Base-by-base conservation (phyloP, 2,797 vertebrate genomes). In the Sylvia borin region DNA sequence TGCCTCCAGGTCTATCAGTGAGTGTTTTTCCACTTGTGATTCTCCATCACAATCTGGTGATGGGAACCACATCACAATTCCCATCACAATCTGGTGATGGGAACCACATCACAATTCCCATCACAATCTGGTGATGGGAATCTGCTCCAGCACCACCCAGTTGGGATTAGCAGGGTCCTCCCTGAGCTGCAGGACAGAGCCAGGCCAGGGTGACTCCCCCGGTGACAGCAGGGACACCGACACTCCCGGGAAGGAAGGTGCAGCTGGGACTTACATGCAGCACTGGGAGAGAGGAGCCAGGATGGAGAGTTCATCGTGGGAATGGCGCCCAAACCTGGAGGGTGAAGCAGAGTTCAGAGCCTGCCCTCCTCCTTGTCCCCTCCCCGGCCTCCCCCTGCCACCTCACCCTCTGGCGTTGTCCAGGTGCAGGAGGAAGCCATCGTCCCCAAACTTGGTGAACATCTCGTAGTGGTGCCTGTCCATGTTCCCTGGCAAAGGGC, bases 381-480 rank as follows among this genome's bases (percentile, higher is more conserved):
- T 13, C 27, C 57, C 85, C 4, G 0, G 0, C 1, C 18, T 10
- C 57, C 31, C 16, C 19, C 32, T 22, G 47, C 38, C 13, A 78
- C 50, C 98, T 98, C 97, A 99, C 99, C 99, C 99, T 98, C 99
- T 98, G 90, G 99, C 99, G 0, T 99, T 99, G 98, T 99, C 99
- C 86, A 99, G 97, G 61, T 99, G 99, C 31, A 99, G 97, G 11
- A 99, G 98, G 94, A 99, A 99, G 13, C 99, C 99, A 1, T 99
- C 98, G 0, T 99, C 99, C 43, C 99, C 99, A 54, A 99, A 99
- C 95, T 98, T 99, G 86, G 99, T 99, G 97, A 99, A 99, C 96
- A 99, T 98, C 94, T 99, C 99, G 1, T 99, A 99, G 96, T 99
- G 99, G 96, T 99, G 99, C 17, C 99, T 98, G 97, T 99, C 99